A percentile compares a stretch with the other conserved stretches of the same genome.
These are phyloP conservation scores for Oreotragus oreotragus DNA, from an alignment of 2,113 vertebrate species.

Conservation along the genomic window DNA sequence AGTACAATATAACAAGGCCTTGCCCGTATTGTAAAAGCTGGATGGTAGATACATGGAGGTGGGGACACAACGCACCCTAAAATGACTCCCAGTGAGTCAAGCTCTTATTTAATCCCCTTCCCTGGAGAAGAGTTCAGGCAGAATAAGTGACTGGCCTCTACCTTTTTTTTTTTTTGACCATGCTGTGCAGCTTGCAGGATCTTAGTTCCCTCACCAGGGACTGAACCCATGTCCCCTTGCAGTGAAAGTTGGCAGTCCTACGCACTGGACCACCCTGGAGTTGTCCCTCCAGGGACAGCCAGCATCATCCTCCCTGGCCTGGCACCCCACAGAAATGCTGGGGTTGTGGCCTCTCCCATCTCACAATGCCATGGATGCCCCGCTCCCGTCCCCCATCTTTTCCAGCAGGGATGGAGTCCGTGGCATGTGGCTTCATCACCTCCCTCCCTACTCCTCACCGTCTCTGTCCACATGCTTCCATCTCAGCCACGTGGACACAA, in stretches of 20 bases:
- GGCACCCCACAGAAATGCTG: not conserved
- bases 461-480: not conserved
- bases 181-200: not conserved
- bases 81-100: not conserved
- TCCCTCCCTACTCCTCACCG: not conserved
- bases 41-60: not conserved
- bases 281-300: not conserved
- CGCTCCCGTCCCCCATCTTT: fast-evolving
- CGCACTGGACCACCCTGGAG: not conserved
- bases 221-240: not conserved
- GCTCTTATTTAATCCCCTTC: not conserved
- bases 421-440: not conserved
- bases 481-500: not conserved
- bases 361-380: not conserved
- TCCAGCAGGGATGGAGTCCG: not conserved
- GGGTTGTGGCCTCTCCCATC: not conserved
- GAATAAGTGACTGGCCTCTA: not conserved
- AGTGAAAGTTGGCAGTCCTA: not conserved
- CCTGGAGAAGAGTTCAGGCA: not conserved
- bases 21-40: not conserved
- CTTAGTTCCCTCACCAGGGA: not conserved
- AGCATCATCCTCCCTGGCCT: not conserved
- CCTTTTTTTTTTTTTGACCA: not conserved
- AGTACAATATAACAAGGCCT: not conserved
- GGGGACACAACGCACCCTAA: not conserved